Percentiles rank a stretch among this genome's conserved stretches.
These are phyloP conservation scores for Leptogaster cylindrica DNA, from an alignment of 2,888 invertebrate species.

Conservation along the genomic window DNA sequence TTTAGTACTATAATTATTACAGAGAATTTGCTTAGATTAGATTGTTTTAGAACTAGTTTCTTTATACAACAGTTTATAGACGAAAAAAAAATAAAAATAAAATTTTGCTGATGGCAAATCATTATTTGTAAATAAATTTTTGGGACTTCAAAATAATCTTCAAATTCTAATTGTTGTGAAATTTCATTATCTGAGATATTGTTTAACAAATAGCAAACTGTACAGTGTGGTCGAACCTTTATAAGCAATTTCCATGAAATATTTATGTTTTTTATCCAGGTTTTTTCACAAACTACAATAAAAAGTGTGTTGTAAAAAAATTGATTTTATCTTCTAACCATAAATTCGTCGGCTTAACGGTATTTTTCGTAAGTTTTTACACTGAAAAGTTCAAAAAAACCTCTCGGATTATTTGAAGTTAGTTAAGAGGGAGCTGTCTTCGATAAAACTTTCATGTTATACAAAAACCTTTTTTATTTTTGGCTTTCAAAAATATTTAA, in stretches of 20 bases:
- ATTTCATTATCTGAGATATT: not conserved
- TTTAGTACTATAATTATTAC: conserved; percentile 10
- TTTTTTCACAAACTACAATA: not conserved
- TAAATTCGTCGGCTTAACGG: too few species aligned
- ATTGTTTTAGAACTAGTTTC: conserved; percentile 26
- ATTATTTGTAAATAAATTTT: conserved; percentile 10
- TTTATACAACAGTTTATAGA: conserved; percentile 17
- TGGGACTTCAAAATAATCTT: conserved; percentile 10
- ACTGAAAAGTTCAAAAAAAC: too few species aligned
- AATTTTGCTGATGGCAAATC: conserved; percentile 27
- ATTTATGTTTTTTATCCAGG: not conserved
- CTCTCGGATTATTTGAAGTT: too few species aligned
- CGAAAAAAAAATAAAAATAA: conserved; percentile 17
- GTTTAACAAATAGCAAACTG: conserved; percentile 7
- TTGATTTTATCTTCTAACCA: too few species aligned
- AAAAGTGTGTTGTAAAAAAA: too few species aligned
- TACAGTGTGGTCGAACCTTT: conserved; percentile 33
- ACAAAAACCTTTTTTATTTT: too few species aligned
- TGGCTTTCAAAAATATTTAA: too few species aligned
- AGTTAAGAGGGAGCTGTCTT: too few species aligned
- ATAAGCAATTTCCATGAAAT: too few species aligned
- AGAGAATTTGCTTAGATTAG: conserved; percentile 28
- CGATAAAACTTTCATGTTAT: too few species aligned
- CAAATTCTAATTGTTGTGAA: conserved; percentile 3
- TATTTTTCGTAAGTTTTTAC: too few species aligned